These are phyloP conservation scores for Leuciscus waleckii DNA, from an alignment of 2,797 vertebrate species.

Conservation along the genomic window DNA sequence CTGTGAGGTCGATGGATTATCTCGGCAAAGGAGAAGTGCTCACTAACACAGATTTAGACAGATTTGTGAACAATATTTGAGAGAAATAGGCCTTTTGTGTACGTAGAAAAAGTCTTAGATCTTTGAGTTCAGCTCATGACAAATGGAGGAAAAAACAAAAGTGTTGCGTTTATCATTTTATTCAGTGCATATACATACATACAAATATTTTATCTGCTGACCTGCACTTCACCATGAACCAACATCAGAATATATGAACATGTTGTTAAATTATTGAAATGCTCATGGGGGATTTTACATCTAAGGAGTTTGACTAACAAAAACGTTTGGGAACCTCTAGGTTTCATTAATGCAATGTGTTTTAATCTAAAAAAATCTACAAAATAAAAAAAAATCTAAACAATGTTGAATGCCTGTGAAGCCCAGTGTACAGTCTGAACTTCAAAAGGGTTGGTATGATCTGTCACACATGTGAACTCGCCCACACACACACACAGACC, in stretches of 20 bases:
- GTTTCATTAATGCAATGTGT: not conserved
- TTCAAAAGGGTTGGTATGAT: constrained; percentile 6
- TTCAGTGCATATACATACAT: too few relatives aligned
- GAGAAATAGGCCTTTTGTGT: too few relatives aligned
- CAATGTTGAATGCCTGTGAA: not conserved
- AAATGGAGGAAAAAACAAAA: too few relatives aligned
- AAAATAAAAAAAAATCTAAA: not conserved
- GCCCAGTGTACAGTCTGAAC: not conserved
- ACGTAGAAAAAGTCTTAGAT: too few relatives aligned
- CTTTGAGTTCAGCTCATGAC: too few relatives aligned
- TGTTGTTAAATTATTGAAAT: not conserved
- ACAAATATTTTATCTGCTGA: not conserved
- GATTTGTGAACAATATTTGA: too few relatives aligned
- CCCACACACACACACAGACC: constrained; percentile 3
- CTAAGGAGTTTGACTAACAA: not conserved
- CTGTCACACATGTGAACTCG: not conserved
- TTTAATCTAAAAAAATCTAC: not conserved
- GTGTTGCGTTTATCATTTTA: too few relatives aligned
- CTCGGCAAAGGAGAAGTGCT: too few relatives aligned
- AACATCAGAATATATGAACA: not conserved
- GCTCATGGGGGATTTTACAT: not conserved
- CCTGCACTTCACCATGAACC: not conserved
- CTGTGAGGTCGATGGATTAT: too few relatives aligned
- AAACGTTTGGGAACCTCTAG: not conserved
- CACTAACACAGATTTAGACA: too few relatives aligned